These are phyloP conservation scores for Blastomussa wellsi DNA, from an alignment of 92 coral and sea anemone species.

Conservation along the genomic window DNA sequence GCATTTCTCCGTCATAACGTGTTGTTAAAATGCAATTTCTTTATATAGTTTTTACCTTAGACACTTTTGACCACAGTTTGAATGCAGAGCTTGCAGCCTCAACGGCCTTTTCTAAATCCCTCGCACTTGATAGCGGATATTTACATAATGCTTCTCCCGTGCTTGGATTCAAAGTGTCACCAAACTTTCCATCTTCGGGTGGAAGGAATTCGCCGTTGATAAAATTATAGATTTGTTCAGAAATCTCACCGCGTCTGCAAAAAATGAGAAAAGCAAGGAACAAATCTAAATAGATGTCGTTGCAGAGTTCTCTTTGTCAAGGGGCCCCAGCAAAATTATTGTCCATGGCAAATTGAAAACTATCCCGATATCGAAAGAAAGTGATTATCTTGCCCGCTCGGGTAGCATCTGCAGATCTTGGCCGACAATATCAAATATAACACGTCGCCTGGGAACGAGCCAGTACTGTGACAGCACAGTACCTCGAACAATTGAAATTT, in stretches of 20 bases:
- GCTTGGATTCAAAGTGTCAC: constrained; percentile 52
- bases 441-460: too few relatives aligned
- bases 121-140: constrained; percentile 46
- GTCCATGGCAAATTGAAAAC: too few relatives aligned
- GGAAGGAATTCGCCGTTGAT: constrained; percentile 68
- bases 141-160: constrained; percentile 65
- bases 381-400: too few relatives aligned
- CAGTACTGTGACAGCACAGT: too few relatives aligned
- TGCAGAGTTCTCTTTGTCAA: too few relatives aligned
- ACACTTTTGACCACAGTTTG: constrained; percentile 48
- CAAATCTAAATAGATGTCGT: not conserved
- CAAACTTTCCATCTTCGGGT: constrained; percentile 50
- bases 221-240: constrained; percentile 56
- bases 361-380: too few relatives aligned
- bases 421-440: too few relatives aligned
- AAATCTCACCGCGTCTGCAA: constrained; percentile 38
- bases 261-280: not conserved
- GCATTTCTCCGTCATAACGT: not conserved
- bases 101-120: constrained; percentile 55
- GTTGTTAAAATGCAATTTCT: too few relatives aligned
- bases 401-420: too few relatives aligned
- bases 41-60: constrained; percentile 25
- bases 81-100: constrained; percentile 61
- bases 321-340: too few relatives aligned
- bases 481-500: too few relatives aligned